Evolutionary conservation across 1,140 invertebrate species (phyloP).

Genomic region (Battus philenor): DNA sequence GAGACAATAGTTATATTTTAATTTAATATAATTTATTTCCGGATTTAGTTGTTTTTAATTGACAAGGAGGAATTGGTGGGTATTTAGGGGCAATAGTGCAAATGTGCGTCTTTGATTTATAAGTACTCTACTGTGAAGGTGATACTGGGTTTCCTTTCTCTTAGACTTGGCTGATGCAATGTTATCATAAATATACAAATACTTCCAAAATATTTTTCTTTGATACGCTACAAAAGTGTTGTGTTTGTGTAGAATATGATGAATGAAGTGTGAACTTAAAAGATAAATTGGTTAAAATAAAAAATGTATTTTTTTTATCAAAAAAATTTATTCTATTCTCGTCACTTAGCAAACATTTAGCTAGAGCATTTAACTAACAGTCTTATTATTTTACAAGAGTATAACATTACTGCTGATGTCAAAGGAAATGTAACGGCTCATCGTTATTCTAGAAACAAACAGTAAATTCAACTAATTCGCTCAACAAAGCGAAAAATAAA

Average conservation of each 20-base stretch:
- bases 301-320: slow-evolving; percentile 31
- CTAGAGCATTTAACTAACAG: slow-evolving; percentile 72
- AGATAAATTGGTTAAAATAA: slow-evolving; percentile 16
- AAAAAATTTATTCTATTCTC: slow-evolving; percentile 57
- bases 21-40: too few species aligned
- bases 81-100: too few species aligned
- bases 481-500: slow-evolving; percentile 17
- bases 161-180: slow-evolving; percentile 25
- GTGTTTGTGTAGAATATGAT: too few species aligned
- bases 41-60: too few species aligned
- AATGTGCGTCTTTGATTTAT: background rate
- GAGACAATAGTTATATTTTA: too few species aligned
- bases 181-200: slow-evolving; percentile 16
- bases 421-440: slow-evolving; percentile 60
- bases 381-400: slow-evolving; percentile 72
- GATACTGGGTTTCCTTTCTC: slow-evolving; percentile 10
- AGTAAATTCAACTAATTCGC: slow-evolving; percentile 24
- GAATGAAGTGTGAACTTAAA: too few species aligned
- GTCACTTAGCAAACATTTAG: slow-evolving; percentile 53
- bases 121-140: background rate
- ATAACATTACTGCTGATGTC: slow-evolving; percentile 52
- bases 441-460: slow-evolving; percentile 42
- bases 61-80: too few species aligned
- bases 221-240: too few species aligned
- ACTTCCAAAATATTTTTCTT: background rate